Evolutionary conservation across 1,140 invertebrate genomes (phyloP).

Genomic region (Apis dorsata): DNA sequence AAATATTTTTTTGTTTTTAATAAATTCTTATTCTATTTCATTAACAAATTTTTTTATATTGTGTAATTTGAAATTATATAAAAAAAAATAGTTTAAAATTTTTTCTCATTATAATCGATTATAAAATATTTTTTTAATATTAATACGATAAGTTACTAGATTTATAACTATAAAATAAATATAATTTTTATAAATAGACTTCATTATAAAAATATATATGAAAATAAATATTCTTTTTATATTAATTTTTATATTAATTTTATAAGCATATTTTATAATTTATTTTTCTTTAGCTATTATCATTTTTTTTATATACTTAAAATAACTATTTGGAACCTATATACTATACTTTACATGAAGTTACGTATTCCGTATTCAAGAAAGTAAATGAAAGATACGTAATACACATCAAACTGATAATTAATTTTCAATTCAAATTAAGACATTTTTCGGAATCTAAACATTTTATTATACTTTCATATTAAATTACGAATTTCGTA

Average conservation of each 20-base stretch:
- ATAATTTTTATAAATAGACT: background rate
- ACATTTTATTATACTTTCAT: background rate
- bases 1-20: too few relatives aligned
- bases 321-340: background rate
- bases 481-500: background rate
- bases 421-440: background rate
- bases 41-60: too few relatives aligned
- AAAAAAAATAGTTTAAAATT: too few relatives aligned
- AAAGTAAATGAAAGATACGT: background rate
- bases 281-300: background rate
- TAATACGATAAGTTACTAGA: background rate
- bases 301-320: background rate
- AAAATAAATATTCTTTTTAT: background rate
- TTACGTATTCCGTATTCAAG: background rate
- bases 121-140: background rate
- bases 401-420: background rate
- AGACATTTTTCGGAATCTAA: background rate
- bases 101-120: background rate
- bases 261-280: background rate
- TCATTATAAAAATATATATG: background rate
- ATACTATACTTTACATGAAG: background rate
- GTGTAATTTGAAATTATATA: too few relatives aligned
- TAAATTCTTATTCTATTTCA: too few relatives aligned
- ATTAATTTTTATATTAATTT: too few relatives aligned
- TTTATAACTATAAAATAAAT: background rate